Evolutionary conservation across 2,797 vertebrate species (phyloP), one percentile per base, ranked within the genome.

Genomic region (Pipistrellus pygmaeus): DNA sequence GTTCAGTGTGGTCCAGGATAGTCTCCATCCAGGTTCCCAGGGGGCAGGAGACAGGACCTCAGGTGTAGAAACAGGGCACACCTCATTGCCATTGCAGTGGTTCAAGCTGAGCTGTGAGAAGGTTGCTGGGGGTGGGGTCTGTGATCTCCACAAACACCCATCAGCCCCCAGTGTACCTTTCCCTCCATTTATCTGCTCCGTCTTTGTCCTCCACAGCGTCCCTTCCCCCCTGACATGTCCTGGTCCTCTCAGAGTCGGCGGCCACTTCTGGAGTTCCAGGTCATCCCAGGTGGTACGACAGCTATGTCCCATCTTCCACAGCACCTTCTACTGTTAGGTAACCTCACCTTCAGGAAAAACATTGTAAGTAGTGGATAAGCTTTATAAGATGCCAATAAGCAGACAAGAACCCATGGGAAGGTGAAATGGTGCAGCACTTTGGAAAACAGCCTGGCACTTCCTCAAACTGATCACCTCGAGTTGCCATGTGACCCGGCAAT

Each of bases 401-500:
- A 51, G 69, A 82, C n/a, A 15, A 60, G 30, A 15, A 32, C 32
- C 35, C 23, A 6, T 10, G 23, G 25, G 53, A 17, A 6, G 17
- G 8, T 25, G 35, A 71, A 14, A 32, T 38, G 83, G 44, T 5
- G 11, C 78, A 3, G 38, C 23, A 0, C n/a, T 57, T 38, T 30
- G 55, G 68, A 41, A 66, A 25, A 15, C 2, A 60, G 35, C 1
- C 32, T 5, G 8, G 21, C 13, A 18, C 62, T 8, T 66, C 7
- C 30, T 76, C 62, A 35, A 17, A 53, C 9, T 0, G 48, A 7
- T 2, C 27, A 35, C 66, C 51, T 48, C 1, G 1, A 38, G 35
- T 11, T 1, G 10, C 44, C 17, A 8, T 4, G 0, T 27, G 51
- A 23, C 44, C 44, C 17, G 0, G 23, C 0, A 2, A 1, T 0